Conservation (phyloP, 2,888 invertebrate species). For the Schizotus pectinicornis region DNA sequence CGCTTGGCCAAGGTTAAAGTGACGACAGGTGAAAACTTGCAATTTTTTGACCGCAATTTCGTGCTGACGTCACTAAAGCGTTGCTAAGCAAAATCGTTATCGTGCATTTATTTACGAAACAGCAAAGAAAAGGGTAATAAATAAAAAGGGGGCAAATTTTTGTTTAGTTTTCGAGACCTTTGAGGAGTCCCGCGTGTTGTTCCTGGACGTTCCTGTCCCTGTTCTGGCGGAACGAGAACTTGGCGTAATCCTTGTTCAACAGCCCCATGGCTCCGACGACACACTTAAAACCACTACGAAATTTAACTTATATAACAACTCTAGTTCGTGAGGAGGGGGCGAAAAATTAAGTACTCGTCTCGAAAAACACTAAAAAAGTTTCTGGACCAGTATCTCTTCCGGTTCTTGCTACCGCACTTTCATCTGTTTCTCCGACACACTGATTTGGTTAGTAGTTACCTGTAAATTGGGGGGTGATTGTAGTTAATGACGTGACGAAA, state of each 20-base stretch:
- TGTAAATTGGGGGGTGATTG: too few species aligned
- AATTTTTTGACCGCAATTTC: too few species aligned
- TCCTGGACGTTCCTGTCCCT: slow-evolving; percentile 26
- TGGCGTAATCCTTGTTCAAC: slow-evolving; percentile 23
- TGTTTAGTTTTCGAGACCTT: slow-evolving; percentile 15
- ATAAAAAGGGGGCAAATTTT: too few species aligned
- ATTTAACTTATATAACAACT: slow-evolving; percentile 19
- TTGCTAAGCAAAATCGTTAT: too few species aligned
- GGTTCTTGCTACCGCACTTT: neutral
- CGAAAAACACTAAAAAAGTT: slow-evolving; percentile 13
- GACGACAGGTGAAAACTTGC: too few species aligned
- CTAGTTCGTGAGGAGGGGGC: slow-evolving; percentile 10
- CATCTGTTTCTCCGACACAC: too few species aligned
- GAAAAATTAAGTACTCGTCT: slow-evolving; percentile 17
- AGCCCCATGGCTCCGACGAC: slow-evolving; percentile 27
- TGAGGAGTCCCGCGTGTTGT: slow-evolving; percentile 29
- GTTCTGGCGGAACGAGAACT: slow-evolving; percentile 17
- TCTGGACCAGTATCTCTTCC: slow-evolving; percentile 6
- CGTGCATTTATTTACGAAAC: too few species aligned
- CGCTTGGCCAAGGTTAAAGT: too few species aligned
- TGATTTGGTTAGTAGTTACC: too few species aligned
- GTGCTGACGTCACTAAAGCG: too few species aligned
- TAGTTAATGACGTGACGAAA: too few species aligned
- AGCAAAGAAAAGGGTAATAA: too few species aligned
- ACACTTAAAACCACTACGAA: slow-evolving; percentile 11